Evolutionary conservation across 2,888 invertebrate species (phyloP).

Genomic region (Cyclophora punctaria): DNA sequence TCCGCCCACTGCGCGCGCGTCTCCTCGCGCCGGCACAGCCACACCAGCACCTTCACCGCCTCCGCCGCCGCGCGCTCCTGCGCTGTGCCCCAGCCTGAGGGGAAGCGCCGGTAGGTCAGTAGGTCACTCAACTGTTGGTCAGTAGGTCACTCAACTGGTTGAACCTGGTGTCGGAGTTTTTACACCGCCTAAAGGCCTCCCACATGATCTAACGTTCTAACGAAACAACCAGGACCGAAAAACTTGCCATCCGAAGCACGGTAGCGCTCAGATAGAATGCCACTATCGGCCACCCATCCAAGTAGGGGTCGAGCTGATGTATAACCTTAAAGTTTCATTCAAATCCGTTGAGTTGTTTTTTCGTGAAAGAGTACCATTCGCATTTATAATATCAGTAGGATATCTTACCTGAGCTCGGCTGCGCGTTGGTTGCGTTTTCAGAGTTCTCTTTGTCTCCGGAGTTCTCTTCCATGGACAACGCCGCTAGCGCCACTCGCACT

Average conservation of each 20-base stretch:
- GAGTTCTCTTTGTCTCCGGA: constrained; percentile 57
- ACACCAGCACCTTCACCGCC: constrained; percentile 87
- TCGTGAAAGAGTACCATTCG: too few relatives aligned
- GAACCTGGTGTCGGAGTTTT: too few relatives aligned
- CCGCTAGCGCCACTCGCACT: constrained; percentile 85
- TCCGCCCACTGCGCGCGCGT: constrained; percentile 87
- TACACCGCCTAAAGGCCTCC: too few relatives aligned
- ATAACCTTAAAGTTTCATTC: too few relatives aligned
- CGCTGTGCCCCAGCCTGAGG: constrained; percentile 58
- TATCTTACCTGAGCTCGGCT: constrained; percentile 45
- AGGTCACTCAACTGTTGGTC: too few relatives aligned
- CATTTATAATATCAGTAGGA: too few relatives aligned
- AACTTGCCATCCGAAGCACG: neutral
- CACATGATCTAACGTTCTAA: too few relatives aligned
- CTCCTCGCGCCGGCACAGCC: constrained; percentile 86
- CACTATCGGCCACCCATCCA: too few relatives aligned
- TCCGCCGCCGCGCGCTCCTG: constrained; percentile 81
- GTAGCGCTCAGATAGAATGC: too few relatives aligned
- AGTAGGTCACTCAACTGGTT: too few relatives aligned
- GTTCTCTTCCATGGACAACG: constrained; percentile 68
- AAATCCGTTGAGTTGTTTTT: too few relatives aligned
- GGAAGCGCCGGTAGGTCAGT: neutral
- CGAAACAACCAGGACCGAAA: neutral
- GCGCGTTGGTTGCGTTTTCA: constrained; percentile 45
- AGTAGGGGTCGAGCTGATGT: too few relatives aligned